These are phyloP conservation scores for Oriolus oriolus DNA, from an alignment of 2,113 vertebrate species.

Conservation along the genomic window DNA sequence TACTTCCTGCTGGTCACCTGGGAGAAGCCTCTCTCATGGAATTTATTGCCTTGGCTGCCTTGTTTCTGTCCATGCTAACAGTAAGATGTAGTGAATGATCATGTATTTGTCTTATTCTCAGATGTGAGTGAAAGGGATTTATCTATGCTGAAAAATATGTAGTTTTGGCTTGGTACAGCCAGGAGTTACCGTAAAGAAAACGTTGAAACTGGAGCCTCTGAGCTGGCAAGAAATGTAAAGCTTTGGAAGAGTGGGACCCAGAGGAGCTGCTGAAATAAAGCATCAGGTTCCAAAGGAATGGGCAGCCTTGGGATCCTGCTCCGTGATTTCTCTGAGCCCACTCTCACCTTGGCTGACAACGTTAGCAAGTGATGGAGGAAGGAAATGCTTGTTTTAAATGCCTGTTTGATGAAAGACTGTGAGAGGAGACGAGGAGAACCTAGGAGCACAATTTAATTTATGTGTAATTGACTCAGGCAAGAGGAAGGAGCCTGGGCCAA, in stretches of 20 bases:
- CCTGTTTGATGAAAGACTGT: neutral
- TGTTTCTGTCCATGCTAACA: neutral
- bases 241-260: neutral
- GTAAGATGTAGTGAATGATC: neutral
- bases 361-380: neutral
- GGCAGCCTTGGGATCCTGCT: neutral
- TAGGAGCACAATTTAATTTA: neutral
- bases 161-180: neutral
- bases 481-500: neutral
- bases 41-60: conserved; percentile 32
- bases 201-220: neutral
- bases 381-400: neutral
- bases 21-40: neutral
- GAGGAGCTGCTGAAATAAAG: conserved; percentile 6
- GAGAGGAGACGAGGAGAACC: neutral
- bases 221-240: neutral
- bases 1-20: neutral
- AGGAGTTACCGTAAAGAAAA: conserved; percentile 35
- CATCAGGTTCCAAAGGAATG: neutral
- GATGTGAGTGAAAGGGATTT: neutral
- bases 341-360: neutral
- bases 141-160: conserved; percentile 32
- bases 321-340: neutral
- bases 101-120: neutral
- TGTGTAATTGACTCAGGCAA: neutral